Conservation (phyloP, 2,113 vertebrate species). For the Petrocephalus microphthalmus region DNA sequence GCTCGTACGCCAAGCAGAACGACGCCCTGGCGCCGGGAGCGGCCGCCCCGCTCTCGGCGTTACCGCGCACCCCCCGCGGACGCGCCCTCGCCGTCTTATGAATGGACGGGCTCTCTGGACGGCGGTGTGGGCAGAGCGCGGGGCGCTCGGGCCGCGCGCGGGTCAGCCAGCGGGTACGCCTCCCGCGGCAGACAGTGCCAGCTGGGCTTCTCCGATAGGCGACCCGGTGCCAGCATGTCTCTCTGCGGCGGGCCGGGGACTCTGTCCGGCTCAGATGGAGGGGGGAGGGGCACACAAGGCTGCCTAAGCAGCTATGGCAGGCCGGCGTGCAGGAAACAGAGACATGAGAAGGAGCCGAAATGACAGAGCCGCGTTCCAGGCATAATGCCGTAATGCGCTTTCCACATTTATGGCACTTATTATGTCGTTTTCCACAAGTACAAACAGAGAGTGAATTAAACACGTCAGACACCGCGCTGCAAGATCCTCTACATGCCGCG, state of each 20-base stretch:
- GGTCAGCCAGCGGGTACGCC: constrained; percentile 23
- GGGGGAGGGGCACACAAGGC: neutral
- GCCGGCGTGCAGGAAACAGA: neutral
- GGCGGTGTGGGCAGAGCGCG: neutral
- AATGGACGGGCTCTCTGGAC: neutral
- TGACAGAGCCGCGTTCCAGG: neutral
- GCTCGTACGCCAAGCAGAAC: too few species aligned
- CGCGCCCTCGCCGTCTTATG: neutral
- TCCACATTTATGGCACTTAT: neutral
- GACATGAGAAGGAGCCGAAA: neutral
- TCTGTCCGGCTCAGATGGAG: neutral
- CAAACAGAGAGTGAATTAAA: neutral
- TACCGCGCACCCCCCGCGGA: neutral
- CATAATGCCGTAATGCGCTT: neutral
- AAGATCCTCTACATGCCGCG: neutral
- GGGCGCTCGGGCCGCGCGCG: neutral
- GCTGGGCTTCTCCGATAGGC: constrained; percentile 43
- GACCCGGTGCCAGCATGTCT: neutral
- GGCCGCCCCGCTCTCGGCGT: too few species aligned
- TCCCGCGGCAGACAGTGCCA: constrained; percentile 44
- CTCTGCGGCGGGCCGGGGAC: neutral
- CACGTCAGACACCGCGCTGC: neutral
- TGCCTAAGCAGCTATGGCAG: neutral
- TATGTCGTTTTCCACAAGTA: neutral
- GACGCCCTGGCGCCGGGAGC: neutral